A percentile compares a stretch with the other conserved stretches of the same genome.
These are phyloP conservation scores for Falco berigora DNA, from an alignment of 2,797 vertebrate genomes.

Conservation along the genomic window DNA sequence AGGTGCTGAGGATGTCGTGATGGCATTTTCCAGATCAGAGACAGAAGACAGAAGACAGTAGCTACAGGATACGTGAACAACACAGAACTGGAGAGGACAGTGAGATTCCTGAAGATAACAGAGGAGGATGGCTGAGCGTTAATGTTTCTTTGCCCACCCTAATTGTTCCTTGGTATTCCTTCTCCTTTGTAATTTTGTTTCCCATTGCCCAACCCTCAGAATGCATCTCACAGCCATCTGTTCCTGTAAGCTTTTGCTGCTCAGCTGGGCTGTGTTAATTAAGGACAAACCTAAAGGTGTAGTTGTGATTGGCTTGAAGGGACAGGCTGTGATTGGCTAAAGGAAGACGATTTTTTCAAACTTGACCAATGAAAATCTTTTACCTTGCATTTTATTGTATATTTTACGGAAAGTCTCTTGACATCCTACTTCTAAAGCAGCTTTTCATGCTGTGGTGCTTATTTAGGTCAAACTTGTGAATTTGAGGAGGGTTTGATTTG, in stretches of 20 bases:
- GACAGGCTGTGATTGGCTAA: slow-evolving; percentile 62
- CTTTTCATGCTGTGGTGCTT: slow-evolving; percentile 74
- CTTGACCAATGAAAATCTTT: slow-evolving; percentile 73
- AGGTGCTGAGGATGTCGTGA: slow-evolving; percentile 98
- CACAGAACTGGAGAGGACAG: slow-evolving; percentile 54
- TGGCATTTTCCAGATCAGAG: slow-evolving; percentile 98
- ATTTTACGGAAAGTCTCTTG: slow-evolving; percentile 56
- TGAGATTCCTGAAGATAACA: slow-evolving; percentile 40
- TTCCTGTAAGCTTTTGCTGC: neutral
- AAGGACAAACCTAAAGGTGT: slow-evolving; percentile 38
- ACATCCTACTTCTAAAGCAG: slow-evolving; percentile 62
- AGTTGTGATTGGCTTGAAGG: slow-evolving; percentile 57
- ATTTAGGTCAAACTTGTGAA: slow-evolving; percentile 72
- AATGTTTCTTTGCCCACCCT: slow-evolving; percentile 44
- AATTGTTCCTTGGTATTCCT: slow-evolving; percentile 32
- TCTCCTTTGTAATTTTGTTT: slow-evolving; percentile 4
- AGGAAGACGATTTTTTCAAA: slow-evolving; percentile 68
- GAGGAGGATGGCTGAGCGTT: slow-evolving; percentile 56
- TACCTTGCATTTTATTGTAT: slow-evolving; percentile 57
- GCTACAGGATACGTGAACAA: slow-evolving; percentile 52
- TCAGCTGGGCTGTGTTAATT: slow-evolving; percentile 40
- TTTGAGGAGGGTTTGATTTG: slow-evolving; percentile 65
- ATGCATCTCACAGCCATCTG: slow-evolving; percentile 44
- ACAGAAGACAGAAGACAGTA: slow-evolving; percentile 96
- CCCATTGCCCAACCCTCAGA: slow-evolving; percentile 27